Evolutionary conservation across 2,888 invertebrate genomes (phyloP), one percentile per base, ranked within the genome.

Genomic region (Agonopterix subpropinquella): DNA sequence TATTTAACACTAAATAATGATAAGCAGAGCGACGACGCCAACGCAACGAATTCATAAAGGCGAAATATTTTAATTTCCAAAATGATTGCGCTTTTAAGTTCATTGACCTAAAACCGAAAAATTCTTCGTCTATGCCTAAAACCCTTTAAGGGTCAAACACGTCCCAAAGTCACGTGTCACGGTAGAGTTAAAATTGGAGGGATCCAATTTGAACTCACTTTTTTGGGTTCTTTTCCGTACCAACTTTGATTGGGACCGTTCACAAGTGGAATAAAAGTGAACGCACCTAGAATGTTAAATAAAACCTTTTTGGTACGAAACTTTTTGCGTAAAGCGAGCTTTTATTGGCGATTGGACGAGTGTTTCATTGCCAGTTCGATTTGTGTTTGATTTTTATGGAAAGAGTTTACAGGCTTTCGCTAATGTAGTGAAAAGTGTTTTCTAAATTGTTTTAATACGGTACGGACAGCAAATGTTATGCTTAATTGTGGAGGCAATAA

Each of bases 261-360:
- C 56, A 55, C 53, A 55, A 56, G 52, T 53, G 55, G 59, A 62
- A 64, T 65, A 65, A 59, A 53, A 52, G 55, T 52, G 59, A 62
- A 74, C 76, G 73, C 70, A 58, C 49, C 50, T 43, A 52, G 80
- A 79, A 80, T 80, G 64, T 66, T 71, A 76, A 79, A 65, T 63
- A 65, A 64, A 62, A 49, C 56, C 58, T 56, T 65, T 62, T 59
- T 49, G 48, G 54, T 50, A 28, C 47, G 49, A 49, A 66, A 57
- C 57, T 59, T 70, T 64, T 64, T 63, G 54, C 51, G 48, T 54
- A 57, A 64, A 65, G 61, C 56, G 53, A 52, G 55, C 49, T 65
- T 69, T 70, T 68, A 70, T 72, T 64, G 64, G 61, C 62, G 59
- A 72, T 73, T 70, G 69, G 61, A 63, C 55, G 64, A 43, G 50